Evolutionary conservation across 2,113 vertebrate species (phyloP), one percentile per base, ranked within the genome.

Genomic region (Phoxinus phoxinus): DNA sequence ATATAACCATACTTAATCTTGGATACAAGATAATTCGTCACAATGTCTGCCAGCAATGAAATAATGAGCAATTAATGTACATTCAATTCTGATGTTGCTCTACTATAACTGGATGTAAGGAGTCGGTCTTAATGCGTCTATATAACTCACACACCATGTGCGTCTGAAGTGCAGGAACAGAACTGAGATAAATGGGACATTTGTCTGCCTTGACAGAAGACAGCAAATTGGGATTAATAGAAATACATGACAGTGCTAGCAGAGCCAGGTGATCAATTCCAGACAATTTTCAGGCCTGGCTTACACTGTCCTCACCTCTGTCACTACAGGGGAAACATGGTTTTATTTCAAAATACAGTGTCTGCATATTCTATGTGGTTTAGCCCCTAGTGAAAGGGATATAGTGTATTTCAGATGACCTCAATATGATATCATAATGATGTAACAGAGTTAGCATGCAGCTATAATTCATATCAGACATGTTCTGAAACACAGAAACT

Each of bases 181-280:
- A 71, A 89, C 74, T 35, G 32, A 82, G 89, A 90, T 90, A 61
- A 89, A 86, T 80, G 41, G 77, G 10, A 32, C 41, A 81, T 82
- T 84, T 81, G 56, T 63, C 23, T 58, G 44, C 32, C 58, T 46
- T 73, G 58, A 84, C 74, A 87, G 41, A 37, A 27, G 27, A 63
- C 32, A 32, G 71, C 76, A 86, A 87, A 90, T 86, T 73, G 56
- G 65, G 75, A 82, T 88, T 87, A 87, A 86, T 90, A 80, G 67
- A 59, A 85, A 87, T 80, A 56, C 51, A 56, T 23, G 51, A 19
- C 37, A 21, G 30, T 61, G 37, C 77, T 48, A 85, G 76, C 44
- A n/a, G 61, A 15, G 41, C 78, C 78, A n/a, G 73, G 73, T 59
- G n/a, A 84, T 85, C 67, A 59, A 32, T 79, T 78, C 12, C 17